Base-by-base conservation (phyloP, 2,888 invertebrate genomes). In the Rhagophthalmus giganteus region DNA sequence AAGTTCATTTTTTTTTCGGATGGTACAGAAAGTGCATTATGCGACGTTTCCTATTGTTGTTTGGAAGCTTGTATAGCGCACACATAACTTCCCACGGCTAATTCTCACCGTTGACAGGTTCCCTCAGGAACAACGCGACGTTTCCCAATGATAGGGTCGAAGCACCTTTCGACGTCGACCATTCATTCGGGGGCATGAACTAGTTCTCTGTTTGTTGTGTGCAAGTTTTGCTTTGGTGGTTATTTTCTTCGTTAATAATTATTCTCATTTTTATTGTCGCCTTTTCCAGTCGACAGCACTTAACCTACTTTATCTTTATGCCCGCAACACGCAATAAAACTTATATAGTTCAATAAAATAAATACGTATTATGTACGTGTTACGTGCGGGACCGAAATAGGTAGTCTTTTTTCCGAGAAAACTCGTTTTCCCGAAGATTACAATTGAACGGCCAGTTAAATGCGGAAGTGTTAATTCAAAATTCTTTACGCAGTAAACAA, bases 71-170 rank as follows among this genome's bases (percentile, higher is more conserved):
- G 20, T 20, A 20, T 32, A 20, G 9, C 14, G 41, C 31, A 38
- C 42, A 38, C 40, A 26, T 32, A 40, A 37, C 61, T 66, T 67
- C 67, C 65, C 66, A 67, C 66, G 66, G 66, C 63, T 40, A 52
- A 58, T 67, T 66, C 65, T 58, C 66, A 66, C 64, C 61, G 61
- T 50, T 40, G 35, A 51, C 62, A 64, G 63, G 67, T 67, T 67
- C 67, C 68, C 68, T 66, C 59, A 67, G 68, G 69, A 69, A 66
- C 46, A 37, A 34, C 39, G 15, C 34, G 35, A 34, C 31, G 34
- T 52, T 52, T 47, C 46, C 40, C 44, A 45, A 14, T 47, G 46
- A 47, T 46, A 52, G 52, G 52, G 52, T 52, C 52, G 44, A 46
- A 46, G 35, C 35, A 41, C 40, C 33, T 40, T 24, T 34, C 24